These are phyloP conservation scores for Chaenocephalus aceratus DNA, from an alignment of 2,113 vertebrate species.

Conservation along the genomic window DNA sequence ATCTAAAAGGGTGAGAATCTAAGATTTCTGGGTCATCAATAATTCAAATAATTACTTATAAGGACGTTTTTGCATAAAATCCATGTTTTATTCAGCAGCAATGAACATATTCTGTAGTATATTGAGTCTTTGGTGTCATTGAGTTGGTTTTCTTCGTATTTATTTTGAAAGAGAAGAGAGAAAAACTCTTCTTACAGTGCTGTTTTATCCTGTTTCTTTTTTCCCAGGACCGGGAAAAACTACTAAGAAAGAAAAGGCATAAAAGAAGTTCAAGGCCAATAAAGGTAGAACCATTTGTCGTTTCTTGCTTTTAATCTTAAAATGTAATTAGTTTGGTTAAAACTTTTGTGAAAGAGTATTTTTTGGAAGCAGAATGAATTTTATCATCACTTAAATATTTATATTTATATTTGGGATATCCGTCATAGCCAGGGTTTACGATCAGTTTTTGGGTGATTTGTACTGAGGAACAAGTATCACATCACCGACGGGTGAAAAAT, in stretches of 20 bases:
- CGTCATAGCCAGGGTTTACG: no score
- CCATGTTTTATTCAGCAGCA: no score
- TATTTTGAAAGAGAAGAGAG: not conserved
- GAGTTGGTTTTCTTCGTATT: not conserved
- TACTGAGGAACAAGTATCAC: no score
- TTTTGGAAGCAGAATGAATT: not conserved
- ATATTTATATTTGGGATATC: no score
- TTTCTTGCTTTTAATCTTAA: not conserved
- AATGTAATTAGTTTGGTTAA: not conserved
- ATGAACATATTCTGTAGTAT: not conserved
- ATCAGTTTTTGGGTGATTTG: no score
- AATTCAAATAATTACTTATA: not conserved
- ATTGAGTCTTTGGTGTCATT: not conserved
- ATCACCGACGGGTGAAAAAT: no score
- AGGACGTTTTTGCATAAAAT: not conserved
- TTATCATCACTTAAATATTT: not conserved
- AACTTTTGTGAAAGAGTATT: not conserved
- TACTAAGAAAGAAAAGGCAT: constrained; percentile 94
- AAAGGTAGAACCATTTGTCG: constrained; percentile 84
- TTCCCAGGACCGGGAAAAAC: constrained; percentile 94
- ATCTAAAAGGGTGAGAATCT: not conserved
- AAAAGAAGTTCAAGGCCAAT: constrained; percentile 97
- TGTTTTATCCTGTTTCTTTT: not conserved
- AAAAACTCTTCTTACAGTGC: not conserved
- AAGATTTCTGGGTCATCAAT: not conserved